Evolutionary conservation across 2,888 invertebrate genomes (phyloP).

Genomic region (Cloeon dipterum): DNA sequence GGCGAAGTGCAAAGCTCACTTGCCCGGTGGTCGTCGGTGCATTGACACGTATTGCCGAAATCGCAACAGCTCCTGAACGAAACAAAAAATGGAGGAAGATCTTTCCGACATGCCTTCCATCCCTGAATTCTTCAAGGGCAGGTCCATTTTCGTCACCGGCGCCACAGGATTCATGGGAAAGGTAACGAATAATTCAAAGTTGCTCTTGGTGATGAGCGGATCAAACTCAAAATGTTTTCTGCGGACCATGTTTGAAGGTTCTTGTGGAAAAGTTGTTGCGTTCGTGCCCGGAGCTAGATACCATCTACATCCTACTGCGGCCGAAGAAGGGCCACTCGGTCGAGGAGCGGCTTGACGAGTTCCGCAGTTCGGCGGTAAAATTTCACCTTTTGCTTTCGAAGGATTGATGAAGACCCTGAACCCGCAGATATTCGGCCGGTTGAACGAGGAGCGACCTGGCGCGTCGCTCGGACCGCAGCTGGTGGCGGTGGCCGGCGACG

Average conservation of each 20-base stretch:
- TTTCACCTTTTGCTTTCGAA: too few species aligned
- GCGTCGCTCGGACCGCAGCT: neutral
- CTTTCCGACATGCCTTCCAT: slow-evolving; percentile 9
- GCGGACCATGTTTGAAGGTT: too few species aligned
- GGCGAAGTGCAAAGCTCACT: too few species aligned
- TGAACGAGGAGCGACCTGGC: neutral
- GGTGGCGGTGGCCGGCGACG: slow-evolving; percentile 4
- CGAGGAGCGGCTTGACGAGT: neutral
- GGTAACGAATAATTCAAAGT: slow-evolving; percentile 74
- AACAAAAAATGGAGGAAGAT: too few species aligned
- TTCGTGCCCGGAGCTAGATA: neutral
- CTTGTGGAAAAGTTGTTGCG: neutral
- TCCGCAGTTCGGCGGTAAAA: too few species aligned
- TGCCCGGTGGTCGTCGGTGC: too few species aligned
- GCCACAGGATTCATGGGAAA: slow-evolving; percentile 86
- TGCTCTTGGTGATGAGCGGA: too few species aligned
- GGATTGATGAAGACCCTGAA: too few species aligned
- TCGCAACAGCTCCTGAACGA: too few species aligned
- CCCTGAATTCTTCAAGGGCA: slow-evolving; percentile 25
- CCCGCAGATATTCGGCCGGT: slow-evolving; percentile 4
- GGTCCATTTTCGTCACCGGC: slow-evolving; percentile 31
- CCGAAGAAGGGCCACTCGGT: neutral
- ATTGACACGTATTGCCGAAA: too few species aligned
- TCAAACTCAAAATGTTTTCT: too few species aligned
- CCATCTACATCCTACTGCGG: neutral